Evolutionary conservation across 2,797 vertebrate species (phyloP).

Genomic region (Falco naumanni): DNA sequence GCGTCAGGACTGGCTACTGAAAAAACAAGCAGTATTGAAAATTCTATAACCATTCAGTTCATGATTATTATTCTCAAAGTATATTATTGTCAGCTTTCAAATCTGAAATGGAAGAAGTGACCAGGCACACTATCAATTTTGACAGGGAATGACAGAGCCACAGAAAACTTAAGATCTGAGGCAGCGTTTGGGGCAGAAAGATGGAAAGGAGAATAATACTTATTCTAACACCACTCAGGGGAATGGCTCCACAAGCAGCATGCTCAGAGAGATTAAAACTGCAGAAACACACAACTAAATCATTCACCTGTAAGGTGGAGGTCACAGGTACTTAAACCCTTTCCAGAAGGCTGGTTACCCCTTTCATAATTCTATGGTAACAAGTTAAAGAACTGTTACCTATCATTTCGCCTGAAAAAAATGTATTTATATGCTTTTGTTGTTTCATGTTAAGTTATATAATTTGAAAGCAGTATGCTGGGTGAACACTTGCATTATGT

Average conservation of each 20-base stretch:
- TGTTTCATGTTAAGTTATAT: not conserved
- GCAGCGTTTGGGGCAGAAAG: not conserved
- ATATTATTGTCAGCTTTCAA: not conserved
- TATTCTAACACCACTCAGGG: too few species aligned
- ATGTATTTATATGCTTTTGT: not conserved
- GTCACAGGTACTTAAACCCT: not conserved
- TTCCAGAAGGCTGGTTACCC: not conserved
- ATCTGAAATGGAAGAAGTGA: not conserved
- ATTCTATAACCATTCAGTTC: not conserved
- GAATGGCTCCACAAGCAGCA: not conserved
- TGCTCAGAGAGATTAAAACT: not conserved
- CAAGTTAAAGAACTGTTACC: not conserved
- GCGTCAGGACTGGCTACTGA: not conserved
- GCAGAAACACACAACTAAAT: not conserved
- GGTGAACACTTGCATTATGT: not conserved
- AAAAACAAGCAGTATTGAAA: not conserved
- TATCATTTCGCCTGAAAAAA: not conserved
- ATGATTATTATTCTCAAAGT: not conserved
- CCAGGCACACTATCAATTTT: not conserved
- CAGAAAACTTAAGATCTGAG: not conserved
- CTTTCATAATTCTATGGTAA: not conserved
- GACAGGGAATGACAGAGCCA: not conserved
- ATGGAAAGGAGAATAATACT: not conserved
- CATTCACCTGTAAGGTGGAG: not conserved
- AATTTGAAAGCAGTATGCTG: not conserved